phyloP scores from a whole-genome alignment of 2,888 invertebrate genomes.

The Caenorhabditis doughertyi region DNA sequence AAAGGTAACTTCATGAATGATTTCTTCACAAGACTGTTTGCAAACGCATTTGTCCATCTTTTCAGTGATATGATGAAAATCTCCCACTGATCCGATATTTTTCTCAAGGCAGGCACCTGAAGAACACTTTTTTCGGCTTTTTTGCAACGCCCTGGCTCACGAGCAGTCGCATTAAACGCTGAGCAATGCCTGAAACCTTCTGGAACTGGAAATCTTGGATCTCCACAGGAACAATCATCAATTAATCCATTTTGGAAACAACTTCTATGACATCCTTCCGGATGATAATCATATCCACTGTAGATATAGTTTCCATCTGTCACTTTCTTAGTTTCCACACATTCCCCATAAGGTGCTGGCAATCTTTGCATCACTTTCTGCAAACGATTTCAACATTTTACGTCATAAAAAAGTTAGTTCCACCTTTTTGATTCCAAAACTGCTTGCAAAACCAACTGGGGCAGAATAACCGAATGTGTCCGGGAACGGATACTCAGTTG shows the following conservation, averaged over 20 bases:
- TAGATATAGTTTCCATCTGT: slow-evolving; percentile 69
- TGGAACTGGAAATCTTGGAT: slow-evolving; percentile 75
- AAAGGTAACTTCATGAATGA: slow-evolving; percentile 72
- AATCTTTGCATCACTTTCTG: slow-evolving; percentile 74
- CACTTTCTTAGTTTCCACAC: slow-evolving; percentile 63
- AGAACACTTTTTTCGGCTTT: not conserved
- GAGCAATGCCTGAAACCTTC: slow-evolving; percentile 68
- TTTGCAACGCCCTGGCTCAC: slow-evolving; percentile 48
- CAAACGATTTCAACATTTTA: slow-evolving; percentile 17
- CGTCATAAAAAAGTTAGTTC: slow-evolving; percentile 44
- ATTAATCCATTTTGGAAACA: slow-evolving; percentile 75
- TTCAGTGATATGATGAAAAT: slow-evolving; percentile 76
- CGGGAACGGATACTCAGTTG: slow-evolving; percentile 75
- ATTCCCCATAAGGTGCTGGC: slow-evolving; percentile 72
- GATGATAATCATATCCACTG: slow-evolving; percentile 72
- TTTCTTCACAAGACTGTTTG: slow-evolving; percentile 73
- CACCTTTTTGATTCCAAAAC: slow-evolving; percentile 76
- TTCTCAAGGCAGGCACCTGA: slow-evolving; percentile 73
- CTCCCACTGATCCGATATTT: slow-evolving; percentile 72
- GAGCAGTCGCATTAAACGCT: slow-evolving; percentile 75
- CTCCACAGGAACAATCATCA: slow-evolving; percentile 74
- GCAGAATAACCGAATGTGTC: slow-evolving; percentile 77
- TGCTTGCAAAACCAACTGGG: slow-evolving; percentile 74
- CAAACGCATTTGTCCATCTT: slow-evolving; percentile 73
- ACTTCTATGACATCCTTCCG: slow-evolving; percentile 76